Base-by-base conservation (phyloP, 2,113 vertebrate species). In the Xiphias gladius region DNA sequence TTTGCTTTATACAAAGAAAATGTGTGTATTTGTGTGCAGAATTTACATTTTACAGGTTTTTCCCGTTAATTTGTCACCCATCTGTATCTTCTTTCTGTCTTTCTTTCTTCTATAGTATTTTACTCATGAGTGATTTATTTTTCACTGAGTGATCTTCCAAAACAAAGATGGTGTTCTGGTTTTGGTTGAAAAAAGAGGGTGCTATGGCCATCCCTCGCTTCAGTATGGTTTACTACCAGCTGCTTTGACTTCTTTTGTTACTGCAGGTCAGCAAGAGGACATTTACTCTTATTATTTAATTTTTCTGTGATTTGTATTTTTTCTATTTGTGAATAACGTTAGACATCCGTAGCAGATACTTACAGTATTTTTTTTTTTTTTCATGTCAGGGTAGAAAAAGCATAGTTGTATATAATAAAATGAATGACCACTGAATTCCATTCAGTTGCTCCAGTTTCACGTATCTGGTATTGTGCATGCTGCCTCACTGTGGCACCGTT, bases 251-350 rank as follows among this genome's bases (percentile, higher is more conserved):
- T 94, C 89, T 91, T 77, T 87, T 89, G 83, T 94, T 92, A 89
- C 91, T 86, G 85, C 90, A 89, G 94, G 93, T 95, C 93, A 94
- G 84, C 26, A 26, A 57, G 70, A 93, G 93, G 91, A 96, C 93
- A 95, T 94, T 94, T 92, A 95, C 85, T 90, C 84, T 95, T 92
- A 92, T 94, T 92, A 94, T 93, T 92, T 94, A 59, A 91, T 94
- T 90, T 88, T 93, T 90, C 84, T 91, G 63, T 48, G 83, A 84
- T 86, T 86, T 83, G 67, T 92, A 59, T 91, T 86, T 74, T 64
- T 74, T 83, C 68, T 26, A n/a, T n/a, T n/a, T n/a, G n/a, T 61
- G 17, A 20, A 26, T 28, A 52, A 52, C 3, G 43, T 46, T 28
- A 14, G 13, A 26, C 55, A 16, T 46, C 43, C 12, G 2, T 13